Evolutionary conservation across 2,888 invertebrate genomes (phyloP).

Genomic region (Parochlus steinenii): DNA sequence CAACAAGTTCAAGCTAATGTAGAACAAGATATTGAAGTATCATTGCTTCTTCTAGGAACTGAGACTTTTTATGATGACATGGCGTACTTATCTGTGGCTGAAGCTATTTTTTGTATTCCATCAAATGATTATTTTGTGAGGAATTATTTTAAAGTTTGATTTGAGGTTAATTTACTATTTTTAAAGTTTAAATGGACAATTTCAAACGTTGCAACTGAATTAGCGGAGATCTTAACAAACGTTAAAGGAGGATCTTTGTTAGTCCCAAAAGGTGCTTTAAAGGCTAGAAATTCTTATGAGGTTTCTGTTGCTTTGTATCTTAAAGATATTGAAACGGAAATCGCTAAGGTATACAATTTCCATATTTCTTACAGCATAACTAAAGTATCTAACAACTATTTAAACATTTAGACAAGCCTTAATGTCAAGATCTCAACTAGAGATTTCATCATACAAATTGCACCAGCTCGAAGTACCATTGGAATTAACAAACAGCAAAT

Average conservation of each 20-base stretch:
- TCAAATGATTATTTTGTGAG: constrained; percentile 6
- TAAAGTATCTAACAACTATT: constrained; percentile 1
- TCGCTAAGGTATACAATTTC: constrained; percentile 7
- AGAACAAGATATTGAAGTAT: constrained; percentile 2
- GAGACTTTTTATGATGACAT: constrained; percentile 8
- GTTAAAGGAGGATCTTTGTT: constrained; percentile 1
- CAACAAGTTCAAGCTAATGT: constrained; percentile 10
- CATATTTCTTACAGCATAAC: too few relatives aligned
- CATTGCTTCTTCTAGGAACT: constrained; percentile 7
- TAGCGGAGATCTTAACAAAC: background rate
- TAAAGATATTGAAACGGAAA: background rate
- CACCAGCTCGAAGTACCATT: background rate
- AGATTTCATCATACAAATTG: constrained; percentile 1
- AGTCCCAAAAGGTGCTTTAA: background rate
- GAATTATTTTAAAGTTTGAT: too few relatives aligned
- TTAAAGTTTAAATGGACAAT: constrained; percentile 6
- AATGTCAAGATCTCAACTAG: background rate
- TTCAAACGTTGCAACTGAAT: background rate
- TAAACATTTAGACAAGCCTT: background rate
- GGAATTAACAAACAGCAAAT: constrained; percentile 3
- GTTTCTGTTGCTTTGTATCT: constrained; percentile 1
- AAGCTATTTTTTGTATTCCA: constrained; percentile 9
- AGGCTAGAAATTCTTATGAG: constrained; percentile 1
- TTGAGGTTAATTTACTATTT: too few relatives aligned
- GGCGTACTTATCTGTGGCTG: constrained; percentile 3